Percentiles rank a stretch among this genome's conserved stretches.
These are phyloP conservation scores for Trichacis sp. DNA, from an alignment of 2,888 invertebrate species.

Conservation along the genomic window DNA sequence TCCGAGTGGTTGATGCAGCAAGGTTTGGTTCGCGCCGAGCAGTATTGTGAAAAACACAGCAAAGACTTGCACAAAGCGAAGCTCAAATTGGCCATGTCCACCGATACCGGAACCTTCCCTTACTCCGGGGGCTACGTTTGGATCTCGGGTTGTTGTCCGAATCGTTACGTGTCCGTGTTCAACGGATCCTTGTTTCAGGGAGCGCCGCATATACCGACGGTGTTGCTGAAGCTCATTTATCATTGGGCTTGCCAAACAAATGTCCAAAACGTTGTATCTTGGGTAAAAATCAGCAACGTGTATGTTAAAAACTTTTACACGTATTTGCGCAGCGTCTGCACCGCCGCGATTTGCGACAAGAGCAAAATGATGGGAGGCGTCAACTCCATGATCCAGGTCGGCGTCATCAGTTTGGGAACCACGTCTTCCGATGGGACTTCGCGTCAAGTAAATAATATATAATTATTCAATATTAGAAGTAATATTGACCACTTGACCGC, in stretches of 20 bases:
- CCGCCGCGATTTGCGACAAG: slow-evolving; percentile 84
- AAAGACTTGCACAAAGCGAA: slow-evolving; percentile 71
- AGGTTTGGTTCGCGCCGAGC: slow-evolving; percentile 84
- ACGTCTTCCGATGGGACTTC: slow-evolving; percentile 80
- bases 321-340: slow-evolving; percentile 81
- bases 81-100: slow-evolving; percentile 87
- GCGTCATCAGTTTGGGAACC: slow-evolving; percentile 89
- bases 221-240: slow-evolving; percentile 85
- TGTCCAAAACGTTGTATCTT: slow-evolving; percentile 88
- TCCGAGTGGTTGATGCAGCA: slow-evolving; percentile 92
- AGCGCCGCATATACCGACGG: slow-evolving; percentile 85
- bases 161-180: slow-evolving; percentile 87
- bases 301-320: slow-evolving; percentile 79
- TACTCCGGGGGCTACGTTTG: slow-evolving; percentile 92
- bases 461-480: too few species aligned
- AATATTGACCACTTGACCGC: too few species aligned
- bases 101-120: slow-evolving; percentile 86
- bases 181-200: slow-evolving; percentile 89
- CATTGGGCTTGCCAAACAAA: slow-evolving; percentile 94
- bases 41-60: slow-evolving; percentile 79
- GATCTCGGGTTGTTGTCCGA: slow-evolving; percentile 90
- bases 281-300: slow-evolving; percentile 84
- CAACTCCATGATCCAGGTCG: slow-evolving; percentile 71
- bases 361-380: slow-evolving; percentile 79
- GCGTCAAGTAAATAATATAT: slow-evolving; percentile 67